Conservation (phyloP, 1,140 invertebrate genomes). For the Drosophila bocki region DNA sequence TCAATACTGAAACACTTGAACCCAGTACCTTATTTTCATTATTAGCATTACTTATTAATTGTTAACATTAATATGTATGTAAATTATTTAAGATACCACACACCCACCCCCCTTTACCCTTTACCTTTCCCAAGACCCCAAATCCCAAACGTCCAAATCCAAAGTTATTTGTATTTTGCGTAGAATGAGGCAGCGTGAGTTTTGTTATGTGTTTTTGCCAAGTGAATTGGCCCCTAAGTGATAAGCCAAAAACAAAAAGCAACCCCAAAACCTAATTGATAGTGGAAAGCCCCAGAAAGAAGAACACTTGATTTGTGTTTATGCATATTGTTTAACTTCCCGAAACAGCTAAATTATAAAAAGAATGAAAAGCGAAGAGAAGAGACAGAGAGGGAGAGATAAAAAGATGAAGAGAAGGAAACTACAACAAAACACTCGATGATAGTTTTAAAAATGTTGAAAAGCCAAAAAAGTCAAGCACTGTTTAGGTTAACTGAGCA, state of each 20-base stretch:
- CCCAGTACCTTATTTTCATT: slow-evolving; percentile 85
- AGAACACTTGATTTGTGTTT: slow-evolving; percentile 59
- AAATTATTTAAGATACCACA: slow-evolving; percentile 76
- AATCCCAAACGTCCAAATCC: slow-evolving; percentile 31
- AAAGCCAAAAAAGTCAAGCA: slow-evolving; percentile 81
- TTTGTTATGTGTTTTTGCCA: slow-evolving; percentile 65
- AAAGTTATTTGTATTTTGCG: slow-evolving; percentile 80
- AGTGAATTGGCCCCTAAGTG: slow-evolving; percentile 65
- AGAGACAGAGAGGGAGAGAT: slow-evolving; percentile 8
- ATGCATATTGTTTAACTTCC: slow-evolving; percentile 63
- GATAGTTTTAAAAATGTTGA: slow-evolving; percentile 73
- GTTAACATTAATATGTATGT: slow-evolving; percentile 81
- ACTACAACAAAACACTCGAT: slow-evolving; percentile 46
- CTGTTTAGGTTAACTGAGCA: slow-evolving; percentile 78
- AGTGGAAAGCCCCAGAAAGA: slow-evolving; percentile 44
- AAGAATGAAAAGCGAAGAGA: slow-evolving; percentile 9
- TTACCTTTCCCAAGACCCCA: background rate
- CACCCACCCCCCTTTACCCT: background rate
- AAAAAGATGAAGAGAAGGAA: slow-evolving; percentile 17
- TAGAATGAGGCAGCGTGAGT: slow-evolving; percentile 61
- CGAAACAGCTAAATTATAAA: slow-evolving; percentile 50
- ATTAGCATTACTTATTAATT: slow-evolving; percentile 83
- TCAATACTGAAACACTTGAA: slow-evolving; percentile 78
- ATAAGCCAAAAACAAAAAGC: slow-evolving; percentile 72
- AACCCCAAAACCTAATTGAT: slow-evolving; percentile 38